Conservation (phyloP, 2,888 invertebrate genomes). For the Stenotaenia linearis region DNA sequence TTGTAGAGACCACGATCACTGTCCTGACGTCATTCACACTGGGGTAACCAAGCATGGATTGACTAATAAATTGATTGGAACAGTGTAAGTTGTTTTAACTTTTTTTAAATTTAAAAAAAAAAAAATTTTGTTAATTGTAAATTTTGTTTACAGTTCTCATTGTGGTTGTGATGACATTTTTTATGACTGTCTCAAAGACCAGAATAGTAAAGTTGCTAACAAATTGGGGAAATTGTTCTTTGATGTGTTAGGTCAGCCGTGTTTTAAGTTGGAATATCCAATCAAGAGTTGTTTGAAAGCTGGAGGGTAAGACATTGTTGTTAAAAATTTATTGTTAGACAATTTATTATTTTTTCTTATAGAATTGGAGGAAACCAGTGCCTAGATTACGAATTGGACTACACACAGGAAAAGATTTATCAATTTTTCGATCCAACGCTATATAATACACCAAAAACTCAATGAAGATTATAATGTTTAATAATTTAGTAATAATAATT, state of each 20-base stretch:
- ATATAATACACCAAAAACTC: background rate
- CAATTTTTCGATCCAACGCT: constrained; percentile 26
- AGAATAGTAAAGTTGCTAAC: background rate
- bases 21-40: constrained; percentile 31
- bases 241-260: constrained; percentile 30
- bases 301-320: constrained; percentile 29
- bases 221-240: constrained; percentile 31
- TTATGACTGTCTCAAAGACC: background rate
- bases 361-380: background rate
- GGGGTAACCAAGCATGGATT: background rate
- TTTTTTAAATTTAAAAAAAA: background rate
- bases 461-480: too few relatives aligned
- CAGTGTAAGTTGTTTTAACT: constrained; percentile 12
- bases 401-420: background rate
- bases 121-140: too few relatives aligned
- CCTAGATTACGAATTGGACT: constrained; percentile 16
- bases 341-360: background rate
- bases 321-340: background rate
- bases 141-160: constrained; percentile 17
- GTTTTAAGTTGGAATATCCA: constrained; percentile 30
- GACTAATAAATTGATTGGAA: background rate
- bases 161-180: constrained; percentile 32
- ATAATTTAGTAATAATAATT: too few relatives aligned
- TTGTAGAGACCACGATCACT: constrained; percentile 39
- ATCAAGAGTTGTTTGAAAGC: constrained; percentile 28